Percentiles rank a stretch among this genome's conserved stretches.
Evolutionary conservation across 2,113 vertebrate genomes (phyloP).

Genomic region (Nyctereutes procyonoides): DNA sequence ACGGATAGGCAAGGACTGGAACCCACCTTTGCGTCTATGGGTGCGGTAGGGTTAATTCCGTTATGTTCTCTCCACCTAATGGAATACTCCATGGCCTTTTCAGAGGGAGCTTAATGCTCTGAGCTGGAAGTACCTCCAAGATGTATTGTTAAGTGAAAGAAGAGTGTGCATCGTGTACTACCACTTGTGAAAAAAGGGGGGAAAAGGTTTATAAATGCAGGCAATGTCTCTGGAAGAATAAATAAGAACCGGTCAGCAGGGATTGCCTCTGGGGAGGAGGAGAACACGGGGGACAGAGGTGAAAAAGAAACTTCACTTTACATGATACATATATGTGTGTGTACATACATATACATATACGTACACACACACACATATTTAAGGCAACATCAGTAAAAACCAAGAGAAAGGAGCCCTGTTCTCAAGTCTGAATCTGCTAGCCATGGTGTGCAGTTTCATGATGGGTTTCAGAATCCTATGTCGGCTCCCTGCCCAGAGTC

Average conservation of each 20-base stretch:
- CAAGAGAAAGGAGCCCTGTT: neutral
- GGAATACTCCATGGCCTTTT: neutral
- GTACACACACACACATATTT: neutral
- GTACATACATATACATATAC: neutral
- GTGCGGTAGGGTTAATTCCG: neutral
- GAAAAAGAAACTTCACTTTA: neutral
- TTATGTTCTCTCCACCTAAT: neutral
- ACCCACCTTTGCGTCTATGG: accelerated
- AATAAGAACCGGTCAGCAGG: neutral
- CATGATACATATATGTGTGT: neutral
- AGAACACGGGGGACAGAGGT: accelerated
- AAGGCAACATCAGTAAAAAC: neutral
- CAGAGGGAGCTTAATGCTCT: neutral
- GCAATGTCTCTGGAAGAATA: neutral
- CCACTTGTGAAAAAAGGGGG: neutral
- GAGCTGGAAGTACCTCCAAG: neutral
- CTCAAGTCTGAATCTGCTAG: neutral
- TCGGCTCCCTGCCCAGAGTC: neutral
- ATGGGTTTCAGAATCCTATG: neutral
- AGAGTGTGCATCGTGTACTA: neutral
- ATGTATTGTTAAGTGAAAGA: neutral
- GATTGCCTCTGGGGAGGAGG: neutral
- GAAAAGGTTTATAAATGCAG: neutral
- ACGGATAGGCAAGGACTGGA: neutral
- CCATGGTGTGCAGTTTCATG: neutral